A percentile compares a stretch with the other conserved stretches of the same genome.
Evolutionary conservation across 2,888 invertebrate species (phyloP).

Genomic region (Amphipyra tragopoginis): DNA sequence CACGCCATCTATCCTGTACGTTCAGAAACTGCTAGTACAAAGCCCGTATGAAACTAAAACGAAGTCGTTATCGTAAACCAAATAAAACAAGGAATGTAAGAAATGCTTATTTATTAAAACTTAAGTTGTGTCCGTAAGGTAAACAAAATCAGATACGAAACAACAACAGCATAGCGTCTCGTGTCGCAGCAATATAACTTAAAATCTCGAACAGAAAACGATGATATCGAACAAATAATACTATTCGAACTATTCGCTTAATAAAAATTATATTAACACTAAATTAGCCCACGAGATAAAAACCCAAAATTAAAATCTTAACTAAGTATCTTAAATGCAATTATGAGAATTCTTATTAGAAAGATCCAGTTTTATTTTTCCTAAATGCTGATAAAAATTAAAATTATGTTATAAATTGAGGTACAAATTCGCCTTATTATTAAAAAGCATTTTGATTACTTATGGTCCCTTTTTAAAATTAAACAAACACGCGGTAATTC

Average conservation of each 20-base stretch:
- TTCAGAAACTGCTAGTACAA: too few relatives aligned
- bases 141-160: conserved; percentile 33
- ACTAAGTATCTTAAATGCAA: conserved; percentile 4
- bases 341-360: conserved; percentile 15
- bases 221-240: conserved; percentile 5
- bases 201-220: conserved; percentile 29
- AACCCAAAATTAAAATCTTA: conserved; percentile 19
- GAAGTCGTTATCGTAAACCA: background rate
- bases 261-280: conserved; percentile 11
- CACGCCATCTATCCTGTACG: conserved; percentile 20
- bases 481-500: conserved; percentile 4
- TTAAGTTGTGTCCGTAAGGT: conserved; percentile 9
- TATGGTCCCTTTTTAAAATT: conserved; percentile 17
- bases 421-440: conserved; percentile 25
- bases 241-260: conserved; percentile 4
- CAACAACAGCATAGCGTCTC: conserved; percentile 38
- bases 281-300: conserved; percentile 7
- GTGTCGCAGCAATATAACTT: conserved; percentile 4
- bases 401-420: conserved; percentile 24
- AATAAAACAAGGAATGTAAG: conserved; percentile 33
- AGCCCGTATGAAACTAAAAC: background rate
- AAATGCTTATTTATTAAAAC: conserved; percentile 47
- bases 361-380: conserved; percentile 4
- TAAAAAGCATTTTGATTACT: conserved; percentile 7
- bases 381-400: background rate